phyloP scores from a whole-genome alignment of 2,113 vertebrate genomes.

The Lamprologus tigripictilis region DNA sequence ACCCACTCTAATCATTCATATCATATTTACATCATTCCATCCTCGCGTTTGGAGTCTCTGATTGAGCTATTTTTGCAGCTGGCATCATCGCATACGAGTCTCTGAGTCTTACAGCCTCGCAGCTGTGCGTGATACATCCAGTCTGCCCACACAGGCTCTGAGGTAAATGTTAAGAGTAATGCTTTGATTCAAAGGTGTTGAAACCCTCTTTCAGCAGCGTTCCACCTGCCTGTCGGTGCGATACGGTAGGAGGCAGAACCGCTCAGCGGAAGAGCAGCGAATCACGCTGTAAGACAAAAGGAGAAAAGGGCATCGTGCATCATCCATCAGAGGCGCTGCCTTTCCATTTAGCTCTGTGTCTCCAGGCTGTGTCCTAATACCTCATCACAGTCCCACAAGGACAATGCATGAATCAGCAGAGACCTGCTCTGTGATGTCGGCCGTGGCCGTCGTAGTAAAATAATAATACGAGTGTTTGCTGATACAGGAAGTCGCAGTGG shows the following conservation, averaged over 20 bases:
- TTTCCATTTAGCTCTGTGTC: conserved; percentile 43
- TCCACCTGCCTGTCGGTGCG: background rate
- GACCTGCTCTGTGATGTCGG: background rate
- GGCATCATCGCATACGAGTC: background rate
- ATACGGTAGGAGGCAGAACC: conserved; percentile 7
- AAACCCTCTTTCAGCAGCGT: background rate
- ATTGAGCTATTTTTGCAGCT: background rate
- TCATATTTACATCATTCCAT: background rate
- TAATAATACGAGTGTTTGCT: background rate
- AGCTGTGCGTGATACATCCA: background rate
- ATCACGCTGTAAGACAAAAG: conserved; percentile 11
- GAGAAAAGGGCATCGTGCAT: conserved; percentile 26
- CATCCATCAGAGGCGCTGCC: conserved; percentile 21
- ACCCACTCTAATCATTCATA: background rate
- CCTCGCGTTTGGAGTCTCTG: background rate
- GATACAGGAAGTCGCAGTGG: background rate
- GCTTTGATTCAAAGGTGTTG: background rate
- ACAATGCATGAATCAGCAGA: background rate
- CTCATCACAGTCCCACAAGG: background rate
- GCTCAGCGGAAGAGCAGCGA: conserved; percentile 11
- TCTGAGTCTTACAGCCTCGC: background rate
- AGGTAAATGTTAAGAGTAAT: background rate
- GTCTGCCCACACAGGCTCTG: background rate
- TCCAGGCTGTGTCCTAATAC: conserved; percentile 1
- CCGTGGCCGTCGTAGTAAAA: background rate